phyloP scores from a whole-genome alignment of 2,888 invertebrate genomes.

The Spodoptera picta region DNA sequence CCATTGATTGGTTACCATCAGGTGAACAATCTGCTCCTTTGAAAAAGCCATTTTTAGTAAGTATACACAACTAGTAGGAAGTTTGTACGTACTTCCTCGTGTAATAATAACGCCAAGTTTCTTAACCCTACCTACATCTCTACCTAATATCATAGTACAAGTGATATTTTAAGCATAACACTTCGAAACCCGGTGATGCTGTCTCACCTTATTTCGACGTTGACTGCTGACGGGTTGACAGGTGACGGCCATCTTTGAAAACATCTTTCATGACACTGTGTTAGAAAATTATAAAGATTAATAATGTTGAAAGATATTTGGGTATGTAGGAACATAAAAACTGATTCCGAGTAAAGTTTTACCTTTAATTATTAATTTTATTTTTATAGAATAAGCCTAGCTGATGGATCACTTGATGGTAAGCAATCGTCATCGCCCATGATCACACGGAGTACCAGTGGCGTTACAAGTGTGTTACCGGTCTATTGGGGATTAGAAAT shows the following conservation, averaged over 20 bases:
- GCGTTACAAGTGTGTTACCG: too few relatives aligned
- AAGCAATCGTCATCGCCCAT: too few relatives aligned
- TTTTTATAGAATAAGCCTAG: too few relatives aligned
- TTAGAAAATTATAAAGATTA: constrained; percentile 12
- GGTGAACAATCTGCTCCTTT: too few relatives aligned
- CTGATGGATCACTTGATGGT: too few relatives aligned
- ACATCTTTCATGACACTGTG: constrained; percentile 7
- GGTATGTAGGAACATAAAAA: neutral
- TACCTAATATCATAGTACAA: constrained; percentile 18
- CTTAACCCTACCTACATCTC: constrained; percentile 23
- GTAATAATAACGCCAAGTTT: constrained; percentile 36
- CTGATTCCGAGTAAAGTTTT: too few relatives aligned
- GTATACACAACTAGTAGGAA: too few relatives aligned
- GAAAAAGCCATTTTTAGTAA: too few relatives aligned
- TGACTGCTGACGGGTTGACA: constrained; percentile 56
- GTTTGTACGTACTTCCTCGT: neutral
- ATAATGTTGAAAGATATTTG: constrained; percentile 1
- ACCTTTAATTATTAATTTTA: too few relatives aligned
- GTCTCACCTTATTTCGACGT: constrained; percentile 55
- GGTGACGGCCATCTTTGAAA: constrained; percentile 43
- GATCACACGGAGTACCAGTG: too few relatives aligned
- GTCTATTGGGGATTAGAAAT: too few relatives aligned
- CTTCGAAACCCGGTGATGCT: constrained; percentile 48
- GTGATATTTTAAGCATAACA: constrained; percentile 51
- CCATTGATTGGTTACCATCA: too few relatives aligned